Base-by-base conservation (phyloP, 2,797 vertebrate genomes). In the Nyctibius grandis region DNA sequence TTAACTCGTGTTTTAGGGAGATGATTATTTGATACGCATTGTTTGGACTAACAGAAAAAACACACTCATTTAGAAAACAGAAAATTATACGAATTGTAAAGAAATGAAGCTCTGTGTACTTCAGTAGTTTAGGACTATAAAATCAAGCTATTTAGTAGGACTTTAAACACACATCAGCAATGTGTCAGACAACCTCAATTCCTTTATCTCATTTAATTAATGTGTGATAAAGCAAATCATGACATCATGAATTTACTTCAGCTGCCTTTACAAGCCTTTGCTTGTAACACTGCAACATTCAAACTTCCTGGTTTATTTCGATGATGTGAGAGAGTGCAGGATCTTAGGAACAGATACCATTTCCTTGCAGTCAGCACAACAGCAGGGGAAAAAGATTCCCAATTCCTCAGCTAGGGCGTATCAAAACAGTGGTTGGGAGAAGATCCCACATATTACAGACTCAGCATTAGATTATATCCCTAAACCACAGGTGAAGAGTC, bases 1-100 rank as follows among this genome's bases (percentile, higher is more conserved):
- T 98, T 99, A 48, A 98, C 98, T 17, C 98, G 98, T 20, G 98
- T 98, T 92, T 98, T 99, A 20, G 98, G 95, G 10, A 98, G 89
- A 12, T 92, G 98, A 5, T 98, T 98, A 91, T 95, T 98, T 36
- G 98, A 98, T 14, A 91, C 29, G 1, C 97, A 98, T 0, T 98
- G 98, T 79, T 99, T 99, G 50, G 99, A 99, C 99, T 99, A 57
- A 8, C 9, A 65, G 57, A 15, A 36, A 79, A 72, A 65, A 56
- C 8, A 22, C 2, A 7, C 12, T 36, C 25, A 3, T 21, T 88
- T 31, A 50, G 28, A 40, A 61, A 50, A 17, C 23, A 19, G 26
- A 14, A 34, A 56, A 9, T 20, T 2, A 28, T 4, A 40, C 9
- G 75, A 53, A 44, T 51, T 21, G 12, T 44, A 38, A 42, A 77